Base-by-base conservation (phyloP, 2,113 vertebrate genomes). In the Phaetusa simplex region DNA sequence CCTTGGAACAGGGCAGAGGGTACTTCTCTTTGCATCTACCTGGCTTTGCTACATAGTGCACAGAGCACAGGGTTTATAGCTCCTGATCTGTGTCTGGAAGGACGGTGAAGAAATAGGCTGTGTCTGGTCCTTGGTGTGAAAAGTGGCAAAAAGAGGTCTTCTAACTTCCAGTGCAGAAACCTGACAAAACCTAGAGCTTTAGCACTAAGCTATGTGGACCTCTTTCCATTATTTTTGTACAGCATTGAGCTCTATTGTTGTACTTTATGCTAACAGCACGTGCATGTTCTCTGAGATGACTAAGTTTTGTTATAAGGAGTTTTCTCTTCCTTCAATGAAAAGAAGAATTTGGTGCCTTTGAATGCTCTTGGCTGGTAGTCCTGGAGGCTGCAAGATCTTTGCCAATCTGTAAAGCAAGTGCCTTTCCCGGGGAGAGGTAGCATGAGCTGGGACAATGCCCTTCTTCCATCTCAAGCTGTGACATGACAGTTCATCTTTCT, bases 231-330 rank as follows among this genome's bases (percentile, higher is more conserved):
- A 55, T 52, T 94, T 88, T 29, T 67, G 19, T 50, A 56, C 29
- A 83, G 40, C 16, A 6, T 8, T 92, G 76, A 76, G 30, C n/a
- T 73, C 34, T 52, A 23, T 32, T 42, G 13, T 47, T 53, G 21
- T 45, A 32, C 30, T 56, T 70, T 55, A 17, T 40, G 40, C 56
- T 62, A 56, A 69, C 88, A 36, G 49, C 43, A 40, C 14, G 4
- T n/a, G 24, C 23, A 73, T 61, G 42, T n/a, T 88, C 50, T 88
- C 59, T 38, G 64, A 70, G 50, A 36, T 42, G 47, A 19, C 34
- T 77, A 12, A 55, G 20, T 20, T 71, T 84, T 2, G 1, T 69
- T 84, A 30, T 11, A 40, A 38, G 7, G 0, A 0, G 43, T 59
- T 74, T 95, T 52, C 38, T 70, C 38, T 69, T 95, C 32, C n/a